A percentile compares a stretch with the other conserved stretches of the same genome.
These are phyloP conservation scores for Orthosia gracilis DNA, from an alignment of 2,888 invertebrate species.

Conservation along the genomic window DNA sequence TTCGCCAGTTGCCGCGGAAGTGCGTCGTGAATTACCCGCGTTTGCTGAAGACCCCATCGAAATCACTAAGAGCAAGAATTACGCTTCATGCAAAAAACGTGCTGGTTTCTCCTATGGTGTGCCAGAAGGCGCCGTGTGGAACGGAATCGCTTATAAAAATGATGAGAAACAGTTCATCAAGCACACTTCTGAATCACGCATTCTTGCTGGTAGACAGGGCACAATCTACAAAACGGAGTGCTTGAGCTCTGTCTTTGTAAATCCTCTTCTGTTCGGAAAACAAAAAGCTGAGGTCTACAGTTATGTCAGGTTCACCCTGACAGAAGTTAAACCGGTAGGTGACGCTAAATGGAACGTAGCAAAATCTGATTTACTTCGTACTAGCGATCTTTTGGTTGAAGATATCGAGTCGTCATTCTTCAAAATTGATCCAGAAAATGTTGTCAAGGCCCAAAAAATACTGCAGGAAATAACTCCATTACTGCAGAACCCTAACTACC, in stretches of 20 bases:
- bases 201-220: constrained; percentile 90
- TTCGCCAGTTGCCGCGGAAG: constrained; percentile 90
- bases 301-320: constrained; percentile 90
- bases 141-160: constrained; percentile 83
- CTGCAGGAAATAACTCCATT: constrained; percentile 92
- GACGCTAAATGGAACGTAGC: constrained; percentile 82
- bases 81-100: constrained; percentile 91
- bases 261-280: constrained; percentile 90
- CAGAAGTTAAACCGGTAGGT: constrained; percentile 74
- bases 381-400: constrained; percentile 86
- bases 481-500: constrained; percentile 89
- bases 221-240: constrained; percentile 92
- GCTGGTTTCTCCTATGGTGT: constrained; percentile 92
- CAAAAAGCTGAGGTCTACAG: constrained; percentile 92
- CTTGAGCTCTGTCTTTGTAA: constrained; percentile 91
- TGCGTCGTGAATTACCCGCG: constrained; percentile 89
- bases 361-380: constrained; percentile 81
- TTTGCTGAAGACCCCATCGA: constrained; percentile 90
- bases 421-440: constrained; percentile 74
- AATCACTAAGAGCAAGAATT: constrained; percentile 93
- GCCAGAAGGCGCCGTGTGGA: constrained; percentile 88
- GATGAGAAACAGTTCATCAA: constrained; percentile 90
- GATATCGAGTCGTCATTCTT: not conserved
- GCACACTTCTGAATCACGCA: constrained; percentile 91
- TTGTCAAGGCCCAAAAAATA: constrained; percentile 82